A percentile compares a stretch with the other conserved stretches of the same genome.
Evolutionary conservation across 2,888 invertebrate species (phyloP).

Genomic region (Polyploca ridens): DNA sequence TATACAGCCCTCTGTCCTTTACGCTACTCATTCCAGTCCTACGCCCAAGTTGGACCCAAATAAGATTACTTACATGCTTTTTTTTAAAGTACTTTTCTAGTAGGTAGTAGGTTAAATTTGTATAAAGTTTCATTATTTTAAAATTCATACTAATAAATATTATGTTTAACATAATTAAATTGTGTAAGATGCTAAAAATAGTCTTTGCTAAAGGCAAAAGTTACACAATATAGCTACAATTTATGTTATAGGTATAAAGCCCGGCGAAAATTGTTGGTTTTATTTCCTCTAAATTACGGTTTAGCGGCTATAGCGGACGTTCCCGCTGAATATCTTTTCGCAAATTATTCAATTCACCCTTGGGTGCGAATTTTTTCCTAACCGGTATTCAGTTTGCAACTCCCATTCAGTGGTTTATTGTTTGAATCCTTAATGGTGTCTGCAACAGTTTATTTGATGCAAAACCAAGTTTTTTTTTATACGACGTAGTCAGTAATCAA

Average conservation of each 20-base stretch:
- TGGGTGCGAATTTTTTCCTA: conserved; percentile 32
- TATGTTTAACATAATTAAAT: no score
- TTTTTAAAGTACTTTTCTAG: no score
- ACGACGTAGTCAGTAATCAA: no score
- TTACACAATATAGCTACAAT: conserved; percentile 40
- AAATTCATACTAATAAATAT: no score
- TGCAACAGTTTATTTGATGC: conserved; percentile 22
- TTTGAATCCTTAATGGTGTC: conserved; percentile 34
- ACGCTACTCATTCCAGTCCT: no score
- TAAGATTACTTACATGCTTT: no score
- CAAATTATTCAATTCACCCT: conserved; percentile 58
- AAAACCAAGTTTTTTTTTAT: conserved; percentile 11
- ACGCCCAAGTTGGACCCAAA: no score
- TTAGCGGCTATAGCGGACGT: conserved; percentile 45
- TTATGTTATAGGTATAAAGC: conserved; percentile 55
- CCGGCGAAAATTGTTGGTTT: conserved; percentile 53
- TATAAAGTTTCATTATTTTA: not conserved
- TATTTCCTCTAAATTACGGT: conserved; percentile 59
- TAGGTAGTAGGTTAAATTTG: not conserved
- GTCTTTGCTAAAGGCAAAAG: conserved; percentile 1
- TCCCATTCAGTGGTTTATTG: conserved; percentile 33
- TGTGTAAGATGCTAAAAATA: no score
- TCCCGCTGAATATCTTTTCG: conserved; percentile 52
- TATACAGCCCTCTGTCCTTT: no score
- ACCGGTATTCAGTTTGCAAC: conserved; percentile 27